Base-by-base conservation (phyloP, 2,888 invertebrate genomes). In the Melolontha melolontha region DNA sequence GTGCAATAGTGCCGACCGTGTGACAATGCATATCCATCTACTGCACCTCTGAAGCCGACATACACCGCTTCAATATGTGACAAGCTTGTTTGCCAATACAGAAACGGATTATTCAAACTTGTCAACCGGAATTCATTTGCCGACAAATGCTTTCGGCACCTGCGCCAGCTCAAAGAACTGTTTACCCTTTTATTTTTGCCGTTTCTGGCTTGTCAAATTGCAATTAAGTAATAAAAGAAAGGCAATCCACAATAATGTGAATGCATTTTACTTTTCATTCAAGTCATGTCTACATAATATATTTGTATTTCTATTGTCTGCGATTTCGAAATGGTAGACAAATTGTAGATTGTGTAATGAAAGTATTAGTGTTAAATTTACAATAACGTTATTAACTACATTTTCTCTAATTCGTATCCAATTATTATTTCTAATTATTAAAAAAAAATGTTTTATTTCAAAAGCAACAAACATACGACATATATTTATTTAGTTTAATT, bases 51-150 rank as follows among this genome's bases (percentile, higher is more conserved):
- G 74, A 74, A 64, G 73, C 70, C 71, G 74, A 73, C 72, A 72
- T 69, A 62, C 69, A 68, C 72, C 72, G 76, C 79, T 80, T 79
- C 80, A 81, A 80, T 80, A 79, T 80, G 79, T 80, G 80, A 81
- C 80, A 79, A 79, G 77, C 78, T 77, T 80, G 80, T 81, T 81
- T 81, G 79, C 78, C 79, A 78, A 80, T 78, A 77, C 76, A 78
- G 78, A 78, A 77, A 55, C 77, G 78, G 80, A 81, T 82, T 81
- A 81, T 81, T 80, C 80, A 79, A 80, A 81, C 80, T 80, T 82
- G 80, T 81, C 82, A 79, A 76, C 78, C 76, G 78, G 78, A 80
- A 80, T 80, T 80, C 78, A 80, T 81, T 80, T 71, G 76, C 69
- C 75, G 76, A 76, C 76, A 77, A 77, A 78, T 63, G 67, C 63